Conservation (phyloP, 2,113 vertebrate genomes). For the Corythoichthys haematopterus region DNA sequence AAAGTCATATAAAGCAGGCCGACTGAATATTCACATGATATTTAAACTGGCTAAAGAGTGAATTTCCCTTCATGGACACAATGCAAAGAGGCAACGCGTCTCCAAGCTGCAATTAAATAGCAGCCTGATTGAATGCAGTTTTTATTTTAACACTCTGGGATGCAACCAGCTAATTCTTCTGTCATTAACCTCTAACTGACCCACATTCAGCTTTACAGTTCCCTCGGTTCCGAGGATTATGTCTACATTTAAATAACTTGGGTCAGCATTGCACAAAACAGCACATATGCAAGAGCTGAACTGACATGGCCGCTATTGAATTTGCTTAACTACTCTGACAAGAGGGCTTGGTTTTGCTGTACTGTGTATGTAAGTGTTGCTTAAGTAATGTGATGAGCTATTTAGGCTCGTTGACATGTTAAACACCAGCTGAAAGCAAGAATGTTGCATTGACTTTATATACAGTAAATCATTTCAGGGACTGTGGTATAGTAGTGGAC, state of each 20-base stretch:
- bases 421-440: not conserved
- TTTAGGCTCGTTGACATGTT: conserved; percentile 29
- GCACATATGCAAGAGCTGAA: conserved; percentile 44
- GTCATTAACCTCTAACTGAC: conserved; percentile 71
- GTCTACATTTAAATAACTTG: conserved; percentile 72
- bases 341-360: conserved; percentile 32
- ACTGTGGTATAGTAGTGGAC: too few relatives aligned
- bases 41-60: conserved; percentile 20
- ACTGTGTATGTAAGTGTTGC: conserved; percentile 17
- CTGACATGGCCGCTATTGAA: conserved; percentile 41
- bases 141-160: conserved; percentile 30
- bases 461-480: too few relatives aligned
- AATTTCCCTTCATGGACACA: not conserved
- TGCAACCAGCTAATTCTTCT: conserved; percentile 58
- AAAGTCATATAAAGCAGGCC: conserved; percentile 6
- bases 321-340: conserved; percentile 43
- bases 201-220: conserved; percentile 63
- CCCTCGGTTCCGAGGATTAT: conserved; percentile 66
- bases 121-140: conserved; percentile 32
- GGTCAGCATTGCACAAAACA: conserved; percentile 61
- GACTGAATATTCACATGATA: conserved; percentile 11
- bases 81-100: conserved; percentile 5
- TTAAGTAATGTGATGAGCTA: conserved; percentile 20
- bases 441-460: not conserved
- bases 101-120: conserved; percentile 42